Conservation (phyloP, 2,797 vertebrate species). For the Bradypodion pumilum region DNA sequence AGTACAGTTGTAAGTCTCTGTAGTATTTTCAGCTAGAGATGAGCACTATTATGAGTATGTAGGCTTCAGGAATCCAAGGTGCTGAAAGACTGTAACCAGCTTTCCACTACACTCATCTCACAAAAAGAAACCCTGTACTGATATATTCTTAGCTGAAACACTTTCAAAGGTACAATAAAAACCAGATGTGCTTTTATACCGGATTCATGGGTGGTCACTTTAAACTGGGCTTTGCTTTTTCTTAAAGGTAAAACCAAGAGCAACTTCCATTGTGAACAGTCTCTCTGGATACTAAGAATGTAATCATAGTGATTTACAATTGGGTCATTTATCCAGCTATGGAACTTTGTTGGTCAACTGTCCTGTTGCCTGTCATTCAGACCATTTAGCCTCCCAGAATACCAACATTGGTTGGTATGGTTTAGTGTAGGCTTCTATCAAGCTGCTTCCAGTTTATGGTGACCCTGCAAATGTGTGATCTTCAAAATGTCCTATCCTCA, state of each 20-base stretch:
- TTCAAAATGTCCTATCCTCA: too few species aligned
- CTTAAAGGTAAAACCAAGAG: not conserved
- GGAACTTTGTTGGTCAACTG: not conserved
- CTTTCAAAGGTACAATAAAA: conserved; percentile 9
- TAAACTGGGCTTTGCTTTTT: not conserved
- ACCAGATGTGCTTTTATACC: conserved; percentile 14
- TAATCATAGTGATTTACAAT: not conserved
- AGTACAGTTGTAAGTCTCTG: not conserved
- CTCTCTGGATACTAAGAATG: conserved; percentile 5
- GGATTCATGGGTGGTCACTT: conserved; percentile 6
- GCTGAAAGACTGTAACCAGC: not conserved
- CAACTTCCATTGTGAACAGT: conserved; percentile 2
- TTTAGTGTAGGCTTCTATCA: not conserved
- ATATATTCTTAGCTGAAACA: not conserved
- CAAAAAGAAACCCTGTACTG: not conserved
- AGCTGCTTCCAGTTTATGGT: too few species aligned
- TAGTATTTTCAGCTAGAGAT: not conserved
- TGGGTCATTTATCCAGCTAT: not conserved
- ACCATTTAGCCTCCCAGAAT: not conserved
- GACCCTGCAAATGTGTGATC: too few species aligned
- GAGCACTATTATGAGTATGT: not conserved
- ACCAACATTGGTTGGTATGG: not conserved
- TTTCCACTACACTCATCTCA: not conserved
- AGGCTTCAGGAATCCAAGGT: not conserved
- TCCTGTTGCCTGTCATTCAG: not conserved